Percentiles rank a stretch among this genome's conserved stretches.
Conservation (phyloP, 2,797 vertebrate genomes). For the Sardinella longiceps region DNA sequence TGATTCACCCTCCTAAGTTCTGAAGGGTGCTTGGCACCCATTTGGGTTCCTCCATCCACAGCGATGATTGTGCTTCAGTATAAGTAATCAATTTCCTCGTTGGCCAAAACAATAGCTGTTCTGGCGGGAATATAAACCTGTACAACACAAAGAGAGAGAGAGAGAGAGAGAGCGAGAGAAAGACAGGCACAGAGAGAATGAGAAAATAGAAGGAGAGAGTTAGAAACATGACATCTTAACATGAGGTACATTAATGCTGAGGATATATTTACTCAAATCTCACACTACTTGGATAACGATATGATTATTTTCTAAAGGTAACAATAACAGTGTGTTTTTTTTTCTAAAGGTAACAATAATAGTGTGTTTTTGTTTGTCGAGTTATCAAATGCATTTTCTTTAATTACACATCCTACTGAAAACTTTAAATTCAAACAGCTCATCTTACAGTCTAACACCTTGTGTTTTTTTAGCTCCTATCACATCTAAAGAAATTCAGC, state of each 20-base stretch:
- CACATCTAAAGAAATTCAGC: too few relatives aligned
- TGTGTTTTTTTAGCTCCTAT: too few relatives aligned
- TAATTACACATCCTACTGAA: too few relatives aligned
- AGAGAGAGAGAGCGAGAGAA: not conserved
- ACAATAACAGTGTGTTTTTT: not conserved
- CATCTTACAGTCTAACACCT: too few relatives aligned
- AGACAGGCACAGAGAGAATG: slow-evolving; percentile 37
- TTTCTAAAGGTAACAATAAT: not conserved
- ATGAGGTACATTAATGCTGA: not conserved
- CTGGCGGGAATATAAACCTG: slow-evolving; percentile 99
- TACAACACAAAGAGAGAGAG: slow-evolving; percentile 53
- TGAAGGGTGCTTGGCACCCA: not conserved
- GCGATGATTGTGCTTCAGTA: slow-evolving; percentile 70
- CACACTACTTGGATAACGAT: not conserved
- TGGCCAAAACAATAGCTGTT: slow-evolving; percentile 91
- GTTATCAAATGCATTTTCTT: too few relatives aligned
- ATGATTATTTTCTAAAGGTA: too few relatives aligned
- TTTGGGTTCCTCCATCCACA: not conserved
- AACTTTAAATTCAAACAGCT: too few relatives aligned
- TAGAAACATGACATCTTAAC: slow-evolving; percentile 44
- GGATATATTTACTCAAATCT: not conserved
- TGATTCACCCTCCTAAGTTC: not conserved
- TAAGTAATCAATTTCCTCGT: slow-evolving; percentile 82
- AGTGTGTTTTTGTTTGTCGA: too few relatives aligned
- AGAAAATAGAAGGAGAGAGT: slow-evolving; percentile 49